phyloP scores from a whole-genome alignment of 2,797 vertebrate genomes.

The Molossus molossus region DNA sequence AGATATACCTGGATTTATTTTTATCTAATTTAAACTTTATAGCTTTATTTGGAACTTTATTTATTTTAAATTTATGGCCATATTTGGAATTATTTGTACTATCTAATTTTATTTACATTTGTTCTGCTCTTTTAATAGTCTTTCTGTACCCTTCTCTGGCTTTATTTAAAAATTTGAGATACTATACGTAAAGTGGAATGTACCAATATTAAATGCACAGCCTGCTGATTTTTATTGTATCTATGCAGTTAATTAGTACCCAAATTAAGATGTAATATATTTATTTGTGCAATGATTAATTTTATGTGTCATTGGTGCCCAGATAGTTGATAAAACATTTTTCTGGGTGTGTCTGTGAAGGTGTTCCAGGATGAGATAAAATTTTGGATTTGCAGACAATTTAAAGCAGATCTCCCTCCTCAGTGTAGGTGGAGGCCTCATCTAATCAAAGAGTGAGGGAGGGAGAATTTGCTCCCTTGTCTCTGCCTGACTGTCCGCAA shows the following conservation, averaged over 20 bases:
- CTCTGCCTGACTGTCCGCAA: not conserved
- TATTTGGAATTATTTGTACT: not conserved
- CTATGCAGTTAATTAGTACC: not conserved
- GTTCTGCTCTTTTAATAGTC: not conserved
- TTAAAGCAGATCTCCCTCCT: not conserved
- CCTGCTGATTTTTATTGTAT: not conserved
- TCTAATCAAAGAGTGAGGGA: not conserved
- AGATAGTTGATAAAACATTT: not conserved
- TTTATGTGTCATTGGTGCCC: not conserved
- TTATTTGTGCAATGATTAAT: not conserved
- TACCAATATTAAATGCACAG: not conserved
- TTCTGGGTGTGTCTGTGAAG: not conserved
- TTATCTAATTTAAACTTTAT: not conserved
- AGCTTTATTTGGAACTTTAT: not conserved
- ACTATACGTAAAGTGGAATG: not conserved
- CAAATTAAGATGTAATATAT: not conserved
- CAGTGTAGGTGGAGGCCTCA: not conserved
- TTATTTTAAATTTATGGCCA: not conserved
- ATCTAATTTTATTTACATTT: not conserved
- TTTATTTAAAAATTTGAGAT: not conserved
- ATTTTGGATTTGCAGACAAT: not conserved
- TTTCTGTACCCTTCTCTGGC: not conserved
- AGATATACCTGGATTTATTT: constrained; percentile 11
- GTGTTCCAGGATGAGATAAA: not conserved
- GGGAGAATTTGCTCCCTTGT: not conserved